Conservation (phyloP, 1,140 invertebrate species). For the Venturia canescens region DNA sequence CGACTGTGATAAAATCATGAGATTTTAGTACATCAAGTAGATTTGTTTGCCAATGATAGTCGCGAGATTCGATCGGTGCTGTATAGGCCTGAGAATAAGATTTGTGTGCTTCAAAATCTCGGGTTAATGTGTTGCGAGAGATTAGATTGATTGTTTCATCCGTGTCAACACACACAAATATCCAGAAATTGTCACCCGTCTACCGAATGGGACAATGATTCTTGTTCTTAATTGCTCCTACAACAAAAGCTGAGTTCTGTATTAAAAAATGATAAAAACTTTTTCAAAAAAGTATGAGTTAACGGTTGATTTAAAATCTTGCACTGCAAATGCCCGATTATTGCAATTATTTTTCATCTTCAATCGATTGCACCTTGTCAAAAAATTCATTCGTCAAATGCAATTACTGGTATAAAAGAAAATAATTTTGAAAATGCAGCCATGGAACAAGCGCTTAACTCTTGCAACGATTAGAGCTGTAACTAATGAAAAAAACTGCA, state of each 20-base stretch:
- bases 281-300: no score
- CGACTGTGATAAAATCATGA: no score
- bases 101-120: background rate
- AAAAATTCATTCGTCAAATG: background rate
- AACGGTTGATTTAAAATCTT: background rate
- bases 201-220: background rate
- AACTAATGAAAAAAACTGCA: background rate
- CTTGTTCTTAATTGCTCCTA: background rate
- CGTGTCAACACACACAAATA: background rate
- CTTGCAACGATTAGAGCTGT: background rate
- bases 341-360: conserved; percentile 4
- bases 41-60: background rate
- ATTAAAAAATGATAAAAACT: background rate
- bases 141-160: background rate
- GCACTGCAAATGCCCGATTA: background rate
- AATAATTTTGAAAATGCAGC: conserved; percentile 1
- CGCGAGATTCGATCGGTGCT: background rate
- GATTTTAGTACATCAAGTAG: background rate
- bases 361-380: background rate
- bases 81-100: conserved; percentile 12
- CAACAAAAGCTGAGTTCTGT: background rate
- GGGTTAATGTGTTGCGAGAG: no score
- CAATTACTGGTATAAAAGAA: background rate
- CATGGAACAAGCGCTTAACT: conserved; percentile 5
- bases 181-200: background rate